Evolutionary conservation across 2,888 invertebrate genomes (phyloP).

Genomic region (Drosophila parthenogenetica): DNA sequence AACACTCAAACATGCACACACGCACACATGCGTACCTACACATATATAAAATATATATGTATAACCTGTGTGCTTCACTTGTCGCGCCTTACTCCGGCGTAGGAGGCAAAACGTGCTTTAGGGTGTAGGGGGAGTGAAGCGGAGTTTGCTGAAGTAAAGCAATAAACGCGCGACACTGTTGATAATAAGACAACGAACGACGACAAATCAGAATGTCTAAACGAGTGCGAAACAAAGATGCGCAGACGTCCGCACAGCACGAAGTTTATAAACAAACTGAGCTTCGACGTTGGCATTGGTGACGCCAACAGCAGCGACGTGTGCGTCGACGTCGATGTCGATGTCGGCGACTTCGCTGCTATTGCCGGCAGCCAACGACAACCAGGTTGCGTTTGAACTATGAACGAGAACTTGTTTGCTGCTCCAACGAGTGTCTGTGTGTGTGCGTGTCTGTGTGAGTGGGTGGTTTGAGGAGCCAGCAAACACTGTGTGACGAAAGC

Average conservation of each 20-base stretch:
- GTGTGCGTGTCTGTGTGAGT: slow-evolving; percentile 41
- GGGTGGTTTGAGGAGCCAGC: slow-evolving; percentile 43
- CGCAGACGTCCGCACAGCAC: slow-evolving; percentile 60
- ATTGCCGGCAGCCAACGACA: slow-evolving; percentile 56
- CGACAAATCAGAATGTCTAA: slow-evolving; percentile 24
- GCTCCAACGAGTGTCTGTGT: slow-evolving; percentile 21
- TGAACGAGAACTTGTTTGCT: slow-evolving; percentile 60
- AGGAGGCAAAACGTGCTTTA: slow-evolving; percentile 41
- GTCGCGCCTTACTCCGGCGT: slow-evolving; percentile 50
- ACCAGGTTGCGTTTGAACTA: slow-evolving; percentile 62
- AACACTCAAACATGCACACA: slow-evolving; percentile 41
- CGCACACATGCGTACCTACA: slow-evolving; percentile 12
- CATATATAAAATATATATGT: slow-evolving; percentile 14
- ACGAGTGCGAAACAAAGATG: slow-evolving; percentile 31
- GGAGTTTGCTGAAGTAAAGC: slow-evolving; percentile 28
- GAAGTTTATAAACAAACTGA: slow-evolving; percentile 75
- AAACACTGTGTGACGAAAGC: slow-evolving; percentile 39
- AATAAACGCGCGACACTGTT: slow-evolving; percentile 41
- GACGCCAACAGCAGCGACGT: slow-evolving; percentile 15
- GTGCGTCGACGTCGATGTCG: slow-evolving; percentile 23
- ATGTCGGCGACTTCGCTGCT: slow-evolving; percentile 33
- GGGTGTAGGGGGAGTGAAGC: slow-evolving; percentile 1
- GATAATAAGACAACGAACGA: slow-evolving; percentile 33
- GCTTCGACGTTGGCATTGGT: slow-evolving; percentile 26
- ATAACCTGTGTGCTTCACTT: slow-evolving; percentile 74